phyloP scores from a whole-genome alignment of 2,113 vertebrate species.

The Ceyx melanurus region DNA sequence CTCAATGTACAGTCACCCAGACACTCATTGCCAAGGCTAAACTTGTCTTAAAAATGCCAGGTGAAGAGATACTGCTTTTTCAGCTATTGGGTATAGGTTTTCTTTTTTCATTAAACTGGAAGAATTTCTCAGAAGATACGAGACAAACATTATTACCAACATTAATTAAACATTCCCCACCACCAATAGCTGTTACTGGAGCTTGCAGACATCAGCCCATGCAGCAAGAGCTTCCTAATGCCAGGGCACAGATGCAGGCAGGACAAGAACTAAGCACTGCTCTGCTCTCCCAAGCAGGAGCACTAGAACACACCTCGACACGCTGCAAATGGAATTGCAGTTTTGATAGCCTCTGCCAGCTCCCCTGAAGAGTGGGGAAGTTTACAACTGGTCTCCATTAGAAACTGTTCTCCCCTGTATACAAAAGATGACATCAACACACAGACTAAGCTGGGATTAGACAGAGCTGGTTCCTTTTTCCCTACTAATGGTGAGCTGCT shows the following conservation, averaged over 20 bases:
- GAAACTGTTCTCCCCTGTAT: background rate
- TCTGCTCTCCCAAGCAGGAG: background rate
- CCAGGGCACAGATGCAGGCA: background rate
- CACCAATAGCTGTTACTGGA: background rate
- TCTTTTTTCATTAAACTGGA: background rate
- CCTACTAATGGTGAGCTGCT: accelerated
- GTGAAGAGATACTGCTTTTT: background rate
- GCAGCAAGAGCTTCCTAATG: background rate
- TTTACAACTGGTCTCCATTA: background rate
- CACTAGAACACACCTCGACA: background rate
- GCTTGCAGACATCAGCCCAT: background rate
- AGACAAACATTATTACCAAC: background rate
- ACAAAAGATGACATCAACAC: background rate
- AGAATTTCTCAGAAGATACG: background rate
- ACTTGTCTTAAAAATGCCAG: background rate
- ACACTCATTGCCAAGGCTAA: background rate
- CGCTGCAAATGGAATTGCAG: background rate
- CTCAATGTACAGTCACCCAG: background rate
- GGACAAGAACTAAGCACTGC: background rate
- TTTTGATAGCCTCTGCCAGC: background rate
- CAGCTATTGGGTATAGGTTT: background rate
- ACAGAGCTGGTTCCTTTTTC: background rate
- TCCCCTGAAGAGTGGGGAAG: background rate
- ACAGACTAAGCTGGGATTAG: background rate
- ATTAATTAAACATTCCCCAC: background rate